Conservation (phyloP, 2,888 invertebrate species). For the Cheilosia vulpina region DNA sequence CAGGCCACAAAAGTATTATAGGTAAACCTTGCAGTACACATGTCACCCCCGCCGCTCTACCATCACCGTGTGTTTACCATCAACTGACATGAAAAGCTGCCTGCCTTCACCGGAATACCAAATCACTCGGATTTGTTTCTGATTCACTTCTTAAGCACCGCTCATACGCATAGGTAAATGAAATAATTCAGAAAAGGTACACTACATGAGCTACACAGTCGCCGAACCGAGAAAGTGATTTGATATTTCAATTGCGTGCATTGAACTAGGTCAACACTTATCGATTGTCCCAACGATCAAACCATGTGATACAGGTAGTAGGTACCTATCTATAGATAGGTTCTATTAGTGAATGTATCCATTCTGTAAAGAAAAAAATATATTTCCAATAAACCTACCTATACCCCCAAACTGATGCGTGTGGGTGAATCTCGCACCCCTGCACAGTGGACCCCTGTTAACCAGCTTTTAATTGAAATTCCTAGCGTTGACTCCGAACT, state of each 20-base stretch:
- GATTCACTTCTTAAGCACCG: background rate
- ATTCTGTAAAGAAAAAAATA: constrained; percentile 21
- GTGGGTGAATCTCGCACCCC: constrained; percentile 41
- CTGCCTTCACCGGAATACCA: too few relatives aligned
- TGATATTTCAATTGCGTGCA: constrained; percentile 72
- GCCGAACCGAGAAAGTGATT: constrained; percentile 59
- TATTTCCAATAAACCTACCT: constrained; percentile 10
- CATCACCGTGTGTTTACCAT: too few relatives aligned
- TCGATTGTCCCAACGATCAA: constrained; percentile 70
- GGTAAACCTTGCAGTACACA: too few relatives aligned
- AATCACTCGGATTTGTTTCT: background rate
- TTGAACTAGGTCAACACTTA: constrained; percentile 75
- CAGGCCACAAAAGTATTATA: too few relatives aligned
- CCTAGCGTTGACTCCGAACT: constrained; percentile 36
- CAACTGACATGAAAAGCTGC: too few relatives aligned
- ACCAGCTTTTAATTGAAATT: constrained; percentile 67
- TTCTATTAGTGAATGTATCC: constrained; percentile 36
- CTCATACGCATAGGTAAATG: background rate
- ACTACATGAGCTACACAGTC: background rate
- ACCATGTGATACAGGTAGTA: constrained; percentile 31
- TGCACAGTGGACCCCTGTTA: constrained; percentile 31
- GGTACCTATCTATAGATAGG: background rate
- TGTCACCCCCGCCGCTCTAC: too few relatives aligned
- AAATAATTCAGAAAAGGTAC: constrained; percentile 26
- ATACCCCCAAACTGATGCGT: constrained; percentile 28